Evolutionary conservation across 2,797 vertebrate species (phyloP).

Genomic region (Lates japonicus): DNA sequence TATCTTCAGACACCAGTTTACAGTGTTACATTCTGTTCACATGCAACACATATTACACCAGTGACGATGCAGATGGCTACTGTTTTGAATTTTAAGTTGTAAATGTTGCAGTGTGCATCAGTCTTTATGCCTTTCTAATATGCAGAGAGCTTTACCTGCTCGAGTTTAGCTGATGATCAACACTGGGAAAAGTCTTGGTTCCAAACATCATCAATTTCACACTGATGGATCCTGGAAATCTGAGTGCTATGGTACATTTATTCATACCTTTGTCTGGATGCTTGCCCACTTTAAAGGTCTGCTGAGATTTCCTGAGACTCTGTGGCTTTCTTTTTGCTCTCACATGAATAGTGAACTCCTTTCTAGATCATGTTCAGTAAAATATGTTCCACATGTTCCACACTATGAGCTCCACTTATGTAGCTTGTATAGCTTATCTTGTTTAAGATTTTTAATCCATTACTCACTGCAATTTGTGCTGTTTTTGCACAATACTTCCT

Average conservation of each 20-base stretch:
- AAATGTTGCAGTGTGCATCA: constrained; percentile 11
- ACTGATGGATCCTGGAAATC: background rate
- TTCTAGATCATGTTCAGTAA: background rate
- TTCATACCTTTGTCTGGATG: background rate
- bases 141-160: background rate
- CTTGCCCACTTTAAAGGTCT: background rate
- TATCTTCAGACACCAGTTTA: constrained; percentile 4
- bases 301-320: background rate
- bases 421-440: background rate
- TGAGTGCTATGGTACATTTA: background rate
- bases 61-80: background rate
- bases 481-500: constrained; percentile 28
- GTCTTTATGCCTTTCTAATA: background rate
- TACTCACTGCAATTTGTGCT: constrained; percentile 21
- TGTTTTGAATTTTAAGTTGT: background rate
- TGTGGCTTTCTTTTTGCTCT: background rate
- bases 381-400: no score
- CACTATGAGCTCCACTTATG: background rate
- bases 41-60: constrained; percentile 15
- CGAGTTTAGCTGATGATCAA: constrained; percentile 8
- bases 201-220: background rate
- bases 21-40: constrained; percentile 16
- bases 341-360: background rate
- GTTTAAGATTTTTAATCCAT: constrained; percentile 18
- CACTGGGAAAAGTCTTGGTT: background rate